Evolutionary conservation across 1,140 invertebrate genomes (phyloP).

Genomic region (Drosophila pruinosa): DNA sequence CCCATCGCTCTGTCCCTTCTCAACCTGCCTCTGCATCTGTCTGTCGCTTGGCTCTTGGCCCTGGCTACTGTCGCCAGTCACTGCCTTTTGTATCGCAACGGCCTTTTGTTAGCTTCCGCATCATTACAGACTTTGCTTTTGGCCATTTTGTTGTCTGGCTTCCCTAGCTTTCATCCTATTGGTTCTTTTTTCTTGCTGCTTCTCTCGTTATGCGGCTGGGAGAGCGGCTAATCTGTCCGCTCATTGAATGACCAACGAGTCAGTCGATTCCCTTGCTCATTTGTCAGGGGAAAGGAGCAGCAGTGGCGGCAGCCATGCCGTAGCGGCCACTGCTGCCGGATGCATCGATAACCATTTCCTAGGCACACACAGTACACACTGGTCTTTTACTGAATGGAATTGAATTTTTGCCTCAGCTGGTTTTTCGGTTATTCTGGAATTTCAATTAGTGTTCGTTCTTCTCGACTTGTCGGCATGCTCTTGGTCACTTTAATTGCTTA

Average conservation of each 20-base stretch:
- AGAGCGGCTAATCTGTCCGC: slow-evolving; percentile 66
- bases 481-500: slow-evolving; percentile 35
- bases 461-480: slow-evolving; percentile 3
- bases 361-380: slow-evolving; percentile 1
- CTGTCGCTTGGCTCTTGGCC: slow-evolving; percentile 2
- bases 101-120: slow-evolving; percentile 75
- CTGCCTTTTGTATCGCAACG: slow-evolving; percentile 40
- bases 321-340: slow-evolving; percentile 65
- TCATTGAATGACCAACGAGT: slow-evolving; percentile 55
- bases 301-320: slow-evolving; percentile 47
- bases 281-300: not conserved
- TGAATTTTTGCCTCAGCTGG: slow-evolving; percentile 15
- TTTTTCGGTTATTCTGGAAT: slow-evolving; percentile 44
- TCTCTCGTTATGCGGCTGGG: slow-evolving; percentile 43
- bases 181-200: slow-evolving; percentile 15
- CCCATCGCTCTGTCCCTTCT: not conserved
- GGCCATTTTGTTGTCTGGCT: slow-evolving; percentile 35
- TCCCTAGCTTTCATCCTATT: slow-evolving; percentile 5
- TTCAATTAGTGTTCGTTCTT: slow-evolving; percentile 61
- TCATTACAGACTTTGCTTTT: slow-evolving; percentile 70
- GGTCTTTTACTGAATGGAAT: slow-evolving; percentile 17
- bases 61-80: slow-evolving; percentile 35
- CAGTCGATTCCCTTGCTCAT: slow-evolving; percentile 3
- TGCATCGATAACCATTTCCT: slow-evolving; percentile 76
- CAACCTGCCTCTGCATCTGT: slow-evolving; percentile 3